These are phyloP conservation scores for Sisyra nigra DNA, from an alignment of 2,888 invertebrate genomes.

Conservation along the genomic window DNA sequence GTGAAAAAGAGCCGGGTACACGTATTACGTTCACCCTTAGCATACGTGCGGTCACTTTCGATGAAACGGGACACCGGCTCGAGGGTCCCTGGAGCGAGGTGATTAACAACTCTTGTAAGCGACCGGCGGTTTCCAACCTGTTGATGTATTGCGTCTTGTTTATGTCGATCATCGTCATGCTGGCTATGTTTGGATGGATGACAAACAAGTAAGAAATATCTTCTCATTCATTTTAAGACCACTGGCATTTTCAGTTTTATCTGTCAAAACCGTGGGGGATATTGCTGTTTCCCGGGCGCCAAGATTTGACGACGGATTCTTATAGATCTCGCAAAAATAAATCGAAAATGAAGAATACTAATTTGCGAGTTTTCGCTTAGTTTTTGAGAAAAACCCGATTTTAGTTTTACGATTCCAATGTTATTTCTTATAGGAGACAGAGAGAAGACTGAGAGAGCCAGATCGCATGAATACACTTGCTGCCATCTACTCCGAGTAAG, in stretches of 20 bases:
- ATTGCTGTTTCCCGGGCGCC: too few relatives aligned
- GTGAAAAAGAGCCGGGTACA: slow-evolving; percentile 11
- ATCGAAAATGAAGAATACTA: too few relatives aligned
- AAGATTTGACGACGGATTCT: too few relatives aligned
- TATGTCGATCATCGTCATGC: slow-evolving; percentile 10
- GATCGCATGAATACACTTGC: too few relatives aligned
- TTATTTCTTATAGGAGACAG: too few relatives aligned
- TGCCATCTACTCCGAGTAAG: too few relatives aligned
- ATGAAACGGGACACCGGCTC: slow-evolving; percentile 17
- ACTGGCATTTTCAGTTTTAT: not conserved
- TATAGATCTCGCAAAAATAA: too few relatives aligned
- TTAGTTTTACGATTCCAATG: too few relatives aligned
- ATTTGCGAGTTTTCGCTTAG: too few relatives aligned
- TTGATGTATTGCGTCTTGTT: slow-evolving; percentile 12
- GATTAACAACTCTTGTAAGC: slow-evolving; percentile 17
- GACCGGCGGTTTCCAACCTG: slow-evolving; percentile 10
- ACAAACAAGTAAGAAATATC: slow-evolving; percentile 14
- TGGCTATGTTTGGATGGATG: slow-evolving; percentile 10
- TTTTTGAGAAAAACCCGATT: too few relatives aligned
- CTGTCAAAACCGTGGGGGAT: too few relatives aligned
- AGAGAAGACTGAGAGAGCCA: too few relatives aligned
- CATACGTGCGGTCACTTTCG: slow-evolving; percentile 21
- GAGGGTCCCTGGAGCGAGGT: slow-evolving; percentile 24
- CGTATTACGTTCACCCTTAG: slow-evolving; percentile 17
- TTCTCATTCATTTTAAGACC: not conserved